These are phyloP conservation scores for Chloropsis cyanopogon DNA, from an alignment of 2,113 vertebrate genomes.

Conservation along the genomic window DNA sequence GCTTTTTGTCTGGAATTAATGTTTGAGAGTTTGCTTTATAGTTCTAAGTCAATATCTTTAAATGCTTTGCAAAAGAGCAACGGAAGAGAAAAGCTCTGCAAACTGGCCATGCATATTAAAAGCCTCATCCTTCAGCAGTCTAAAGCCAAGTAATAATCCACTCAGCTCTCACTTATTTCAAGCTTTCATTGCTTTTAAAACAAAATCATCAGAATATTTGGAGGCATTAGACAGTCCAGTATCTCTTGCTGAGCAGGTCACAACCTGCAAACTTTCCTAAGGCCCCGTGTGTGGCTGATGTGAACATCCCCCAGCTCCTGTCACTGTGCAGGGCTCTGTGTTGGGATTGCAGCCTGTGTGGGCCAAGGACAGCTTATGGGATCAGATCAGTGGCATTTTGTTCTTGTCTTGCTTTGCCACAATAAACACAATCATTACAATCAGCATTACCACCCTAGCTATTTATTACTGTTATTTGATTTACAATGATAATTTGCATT, in stretches of 20 bases:
- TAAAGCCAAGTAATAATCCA: not conserved
- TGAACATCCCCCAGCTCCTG: not conserved
- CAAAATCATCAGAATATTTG: not conserved
- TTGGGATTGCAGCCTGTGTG: not conserved
- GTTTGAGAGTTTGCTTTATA: not conserved
- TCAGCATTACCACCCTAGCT: not conserved
- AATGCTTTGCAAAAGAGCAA: slow-evolving; percentile 32
- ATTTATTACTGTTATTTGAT: slow-evolving; percentile 23
- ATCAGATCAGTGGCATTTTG: not conserved
- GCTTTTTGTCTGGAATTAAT: not conserved
- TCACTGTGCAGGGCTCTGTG: not conserved
- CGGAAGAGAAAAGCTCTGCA: not conserved
- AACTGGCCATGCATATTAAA: not conserved
- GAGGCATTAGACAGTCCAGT: not conserved
- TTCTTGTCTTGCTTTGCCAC: not conserved
- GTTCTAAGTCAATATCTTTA: slow-evolving; percentile 16
- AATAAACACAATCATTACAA: not conserved
- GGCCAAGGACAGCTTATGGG: not conserved
- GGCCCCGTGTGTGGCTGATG: accelerated
- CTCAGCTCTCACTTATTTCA: not conserved
- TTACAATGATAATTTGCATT: not conserved
- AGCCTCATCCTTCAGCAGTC: not conserved
- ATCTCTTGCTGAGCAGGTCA: not conserved
- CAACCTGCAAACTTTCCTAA: not conserved
- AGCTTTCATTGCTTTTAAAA: not conserved